Evolutionary conservation across 2,888 invertebrate species (phyloP).

Genomic region (Adelognathus sp.): DNA sequence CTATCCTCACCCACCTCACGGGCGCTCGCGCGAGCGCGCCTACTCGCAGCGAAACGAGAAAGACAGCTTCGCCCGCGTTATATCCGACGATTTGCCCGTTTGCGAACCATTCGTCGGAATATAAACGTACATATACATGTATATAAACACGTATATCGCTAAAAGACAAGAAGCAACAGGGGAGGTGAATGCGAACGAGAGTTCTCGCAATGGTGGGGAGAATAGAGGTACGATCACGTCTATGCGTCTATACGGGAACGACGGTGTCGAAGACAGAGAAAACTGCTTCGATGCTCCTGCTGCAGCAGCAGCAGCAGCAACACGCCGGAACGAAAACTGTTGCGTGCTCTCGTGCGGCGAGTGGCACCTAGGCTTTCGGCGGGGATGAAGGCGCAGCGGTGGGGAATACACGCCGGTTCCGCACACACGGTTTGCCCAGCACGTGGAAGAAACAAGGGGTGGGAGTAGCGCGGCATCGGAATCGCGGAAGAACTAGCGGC

Average conservation of each 20-base stretch:
- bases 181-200: background rate
- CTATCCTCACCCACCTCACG: conserved; percentile 68
- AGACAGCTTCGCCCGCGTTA: conserved; percentile 15
- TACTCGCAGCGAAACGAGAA: conserved; percentile 17
- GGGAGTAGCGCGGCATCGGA: conserved; percentile 17
- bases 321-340: conserved; percentile 39
- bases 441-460: conserved; percentile 51
- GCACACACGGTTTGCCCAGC: conserved; percentile 47
- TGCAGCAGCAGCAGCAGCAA: conserved; percentile 36
- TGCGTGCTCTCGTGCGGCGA: conserved; percentile 26
- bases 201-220: background rate
- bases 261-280: conserved; percentile 41
- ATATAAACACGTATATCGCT: background rate
- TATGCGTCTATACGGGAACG: background rate
- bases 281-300: background rate
- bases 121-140: background rate
- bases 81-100: conserved; percentile 39
- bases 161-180: background rate
- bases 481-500: conserved; percentile 12
- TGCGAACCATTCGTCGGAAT: conserved; percentile 5
- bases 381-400: conserved; percentile 32
- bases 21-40: conserved; percentile 51
- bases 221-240: background rate
- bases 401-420: conserved; percentile 36
- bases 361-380: background rate